Evolutionary conservation across 1,140 invertebrate species (phyloP).

Genomic region (Homarus americanus): DNA sequence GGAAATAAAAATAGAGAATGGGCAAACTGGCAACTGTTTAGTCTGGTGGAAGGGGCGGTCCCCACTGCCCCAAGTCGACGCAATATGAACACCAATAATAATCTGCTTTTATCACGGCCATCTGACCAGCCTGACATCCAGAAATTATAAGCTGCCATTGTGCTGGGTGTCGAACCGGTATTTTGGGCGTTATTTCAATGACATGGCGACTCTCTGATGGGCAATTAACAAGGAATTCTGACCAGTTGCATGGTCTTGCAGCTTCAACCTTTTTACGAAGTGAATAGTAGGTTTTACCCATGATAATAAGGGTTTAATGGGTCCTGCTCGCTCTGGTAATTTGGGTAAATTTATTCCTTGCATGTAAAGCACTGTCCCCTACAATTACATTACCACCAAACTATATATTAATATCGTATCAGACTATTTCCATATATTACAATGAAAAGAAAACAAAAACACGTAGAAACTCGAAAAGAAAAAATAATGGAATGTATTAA

Average conservation of each 20-base stretch:
- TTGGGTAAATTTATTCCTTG: slow-evolving; percentile 43
- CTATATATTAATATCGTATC: neutral
- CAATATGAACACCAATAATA: slow-evolving; percentile 49
- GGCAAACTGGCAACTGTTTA: neutral
- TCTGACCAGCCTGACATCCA: slow-evolving; percentile 50
- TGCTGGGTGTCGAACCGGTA: slow-evolving; percentile 52
- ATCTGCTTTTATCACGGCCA: slow-evolving; percentile 45
- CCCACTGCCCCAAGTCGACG: slow-evolving; percentile 20
- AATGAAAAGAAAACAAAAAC: neutral
- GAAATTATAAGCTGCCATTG: slow-evolving; percentile 65
- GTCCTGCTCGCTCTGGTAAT: slow-evolving; percentile 30
- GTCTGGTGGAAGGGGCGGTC: neutral
- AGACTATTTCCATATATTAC: neutral
- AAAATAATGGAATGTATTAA: neutral
- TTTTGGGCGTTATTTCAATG: slow-evolving; percentile 28
- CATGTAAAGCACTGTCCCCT: neutral
- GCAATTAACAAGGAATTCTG: slow-evolving; percentile 48
- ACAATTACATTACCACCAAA: neutral
- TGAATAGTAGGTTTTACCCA: slow-evolving; percentile 32
- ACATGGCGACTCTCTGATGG: slow-evolving; percentile 32
- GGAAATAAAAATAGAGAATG: neutral
- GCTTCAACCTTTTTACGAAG: slow-evolving; percentile 12
- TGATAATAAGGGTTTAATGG: slow-evolving; percentile 37
- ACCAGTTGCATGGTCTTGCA: neutral
- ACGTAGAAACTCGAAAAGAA: no score